phyloP scores from a whole-genome alignment of 1,140 invertebrate genomes.

The Tyrophagus putrescentiae region DNA sequence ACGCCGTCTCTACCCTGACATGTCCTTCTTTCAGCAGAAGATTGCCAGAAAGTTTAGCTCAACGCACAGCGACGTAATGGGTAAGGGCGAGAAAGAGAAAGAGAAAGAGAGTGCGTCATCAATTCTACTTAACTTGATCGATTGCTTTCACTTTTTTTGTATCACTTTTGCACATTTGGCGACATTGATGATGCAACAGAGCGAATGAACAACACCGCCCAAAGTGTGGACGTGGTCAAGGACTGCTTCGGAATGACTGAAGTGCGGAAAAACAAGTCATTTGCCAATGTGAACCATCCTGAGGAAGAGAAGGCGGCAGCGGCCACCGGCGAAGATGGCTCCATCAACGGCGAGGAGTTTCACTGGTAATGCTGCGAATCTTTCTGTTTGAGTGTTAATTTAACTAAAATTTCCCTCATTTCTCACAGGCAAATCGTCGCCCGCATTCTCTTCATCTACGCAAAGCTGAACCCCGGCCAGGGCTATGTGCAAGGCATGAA shows the following conservation, averaged over 20 bases:
- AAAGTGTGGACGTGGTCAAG: constrained; percentile 23
- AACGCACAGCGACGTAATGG: constrained; percentile 58
- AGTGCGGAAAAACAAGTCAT: constrained; percentile 19
- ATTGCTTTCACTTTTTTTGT: background rate
- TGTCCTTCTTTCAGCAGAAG: constrained; percentile 88
- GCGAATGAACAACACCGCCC: constrained; percentile 14
- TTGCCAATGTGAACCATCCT: constrained; percentile 11
- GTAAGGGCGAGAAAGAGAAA: constrained; percentile 49
- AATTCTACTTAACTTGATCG: constrained; percentile 31
- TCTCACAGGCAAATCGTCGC: constrained; percentile 78
- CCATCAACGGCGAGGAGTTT: constrained; percentile 15
- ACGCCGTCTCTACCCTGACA: constrained; percentile 78
- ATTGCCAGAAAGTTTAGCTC: constrained; percentile 53
- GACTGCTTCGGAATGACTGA: constrained; percentile 25
- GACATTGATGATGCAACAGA: background rate
- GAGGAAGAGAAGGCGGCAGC: background rate
- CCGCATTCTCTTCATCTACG: constrained; percentile 88
- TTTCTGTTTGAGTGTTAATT: constrained; percentile 24
- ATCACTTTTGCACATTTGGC: constrained; percentile 24
- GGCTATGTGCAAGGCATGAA: constrained; percentile 95
- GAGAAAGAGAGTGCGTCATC: constrained; percentile 64
- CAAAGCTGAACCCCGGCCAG: constrained; percentile 92
- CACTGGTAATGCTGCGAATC: constrained; percentile 28
- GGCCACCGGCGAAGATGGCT: background rate
- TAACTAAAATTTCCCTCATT: constrained; percentile 27